Percentiles rank a stretch among this genome's conserved stretches.
Evolutionary conservation across 2,113 vertebrate species (phyloP).

Genomic region (Alaudala cheleensis): DNA sequence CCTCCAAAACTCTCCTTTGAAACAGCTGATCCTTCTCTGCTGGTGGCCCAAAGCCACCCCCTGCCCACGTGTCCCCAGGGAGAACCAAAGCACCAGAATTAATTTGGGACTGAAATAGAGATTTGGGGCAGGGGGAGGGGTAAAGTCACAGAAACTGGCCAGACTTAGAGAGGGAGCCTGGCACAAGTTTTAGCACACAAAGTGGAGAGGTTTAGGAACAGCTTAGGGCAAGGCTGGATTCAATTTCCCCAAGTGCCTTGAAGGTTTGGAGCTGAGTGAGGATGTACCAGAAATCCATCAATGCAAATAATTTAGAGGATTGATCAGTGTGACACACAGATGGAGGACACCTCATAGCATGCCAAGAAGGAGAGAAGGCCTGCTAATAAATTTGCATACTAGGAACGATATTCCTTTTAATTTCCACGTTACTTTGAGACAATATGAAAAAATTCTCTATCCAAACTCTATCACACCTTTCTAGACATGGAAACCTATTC

Average conservation of each 20-base stretch:
- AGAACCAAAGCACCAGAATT: not conserved
- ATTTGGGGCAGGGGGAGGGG: rapidly evolving
- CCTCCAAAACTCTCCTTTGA: not conserved
- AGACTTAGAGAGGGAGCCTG: not conserved
- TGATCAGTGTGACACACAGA: not conserved
- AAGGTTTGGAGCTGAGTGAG: not conserved
- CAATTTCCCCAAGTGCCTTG: not conserved
- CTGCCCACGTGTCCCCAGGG: rapidly evolving
- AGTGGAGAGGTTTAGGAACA: not conserved
- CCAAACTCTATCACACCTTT: not conserved
- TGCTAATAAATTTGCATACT: not conserved
- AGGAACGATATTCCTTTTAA: not conserved
- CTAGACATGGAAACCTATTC: not conserved
- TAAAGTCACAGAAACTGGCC: not conserved
- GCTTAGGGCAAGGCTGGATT: not conserved
- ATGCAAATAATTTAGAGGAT: not conserved
- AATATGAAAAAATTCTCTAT: not conserved
- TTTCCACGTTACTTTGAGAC: not conserved
- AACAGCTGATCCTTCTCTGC: not conserved
- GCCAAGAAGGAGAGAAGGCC: not conserved
- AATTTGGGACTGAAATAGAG: not conserved
- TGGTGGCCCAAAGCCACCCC: not conserved
- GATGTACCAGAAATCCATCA: not conserved
- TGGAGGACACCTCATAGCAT: not conserved
- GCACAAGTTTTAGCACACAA: not conserved